phyloP scores from a whole-genome alignment of 2,797 vertebrate genomes.

The Simalia tracyae region DNA sequence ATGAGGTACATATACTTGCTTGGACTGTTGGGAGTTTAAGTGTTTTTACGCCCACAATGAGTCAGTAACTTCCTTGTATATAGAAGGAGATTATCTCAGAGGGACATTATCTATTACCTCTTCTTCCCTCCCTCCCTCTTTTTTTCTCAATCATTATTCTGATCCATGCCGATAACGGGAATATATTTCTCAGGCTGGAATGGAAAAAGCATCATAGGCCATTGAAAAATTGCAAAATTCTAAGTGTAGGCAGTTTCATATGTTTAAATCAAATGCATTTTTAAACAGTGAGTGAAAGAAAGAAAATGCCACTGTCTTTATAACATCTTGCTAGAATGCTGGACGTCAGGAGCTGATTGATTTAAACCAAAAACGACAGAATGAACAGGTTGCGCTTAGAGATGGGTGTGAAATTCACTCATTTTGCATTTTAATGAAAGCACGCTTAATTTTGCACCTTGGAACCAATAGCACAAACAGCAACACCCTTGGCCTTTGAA shows the following conservation, averaged over 20 bases:
- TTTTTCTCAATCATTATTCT: neutral
- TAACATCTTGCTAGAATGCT: neutral
- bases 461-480: neutral
- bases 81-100: neutral
- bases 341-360: neutral
- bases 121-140: neutral
- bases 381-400: neutral
- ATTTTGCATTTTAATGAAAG: neutral
- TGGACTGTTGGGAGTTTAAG: constrained; percentile 55
- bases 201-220: neutral
- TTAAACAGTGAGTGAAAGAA: neutral
- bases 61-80: constrained; percentile 4
- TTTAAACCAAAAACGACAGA: neutral
- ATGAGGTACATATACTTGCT: constrained; percentile 75
- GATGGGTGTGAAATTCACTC: neutral
- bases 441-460: neutral
- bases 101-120: neutral
- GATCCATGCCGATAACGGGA: neutral
- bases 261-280: neutral
- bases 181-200: neutral
- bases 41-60: neutral
- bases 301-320: neutral
- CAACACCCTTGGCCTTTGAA: neutral
- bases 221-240: neutral
- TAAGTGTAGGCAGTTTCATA: neutral